Evolutionary conservation across 1,140 invertebrate genomes (phyloP).

Genomic region (Lerema accius): DNA sequence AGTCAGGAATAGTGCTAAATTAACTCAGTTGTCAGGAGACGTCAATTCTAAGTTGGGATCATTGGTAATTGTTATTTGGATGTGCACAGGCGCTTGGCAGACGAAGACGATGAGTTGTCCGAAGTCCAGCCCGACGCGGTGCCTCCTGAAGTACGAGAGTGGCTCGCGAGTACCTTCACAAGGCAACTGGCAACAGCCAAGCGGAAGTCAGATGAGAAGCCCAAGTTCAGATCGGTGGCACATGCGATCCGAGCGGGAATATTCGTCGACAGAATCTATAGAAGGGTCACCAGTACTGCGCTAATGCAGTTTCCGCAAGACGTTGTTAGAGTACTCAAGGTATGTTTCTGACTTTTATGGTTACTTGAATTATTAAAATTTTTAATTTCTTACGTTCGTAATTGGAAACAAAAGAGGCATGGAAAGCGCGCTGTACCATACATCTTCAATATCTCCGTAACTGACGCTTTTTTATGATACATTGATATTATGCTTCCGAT

Average conservation of each 20-base stretch:
- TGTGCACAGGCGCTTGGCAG: conserved; percentile 86
- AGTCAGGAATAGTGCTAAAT: too few relatives aligned
- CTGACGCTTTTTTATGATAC: too few relatives aligned
- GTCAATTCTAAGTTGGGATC: not conserved
- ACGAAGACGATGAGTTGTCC: conserved; percentile 96
- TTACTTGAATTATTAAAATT: too few relatives aligned
- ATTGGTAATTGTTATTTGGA: conserved; percentile 12
- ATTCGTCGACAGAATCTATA: conserved; percentile 98
- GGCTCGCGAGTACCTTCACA: conserved; percentile 99
- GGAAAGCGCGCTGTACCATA: too few relatives aligned
- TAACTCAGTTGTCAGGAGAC: not conserved
- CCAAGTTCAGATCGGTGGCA: conserved; percentile 97
- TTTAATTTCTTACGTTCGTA: too few relatives aligned
- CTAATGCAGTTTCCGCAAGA: conserved; percentile 95
- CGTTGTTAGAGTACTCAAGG: conserved; percentile 94
- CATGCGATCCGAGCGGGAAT: conserved; percentile 98
- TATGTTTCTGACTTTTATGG: too few relatives aligned
- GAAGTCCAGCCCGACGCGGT: conserved; percentile 98
- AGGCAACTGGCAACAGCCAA: conserved; percentile 91
- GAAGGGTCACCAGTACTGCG: conserved; percentile 92
- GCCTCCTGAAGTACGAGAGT: conserved; percentile 97
- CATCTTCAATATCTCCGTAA: too few relatives aligned
- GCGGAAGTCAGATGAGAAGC: conserved; percentile 90
- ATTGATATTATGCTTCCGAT: too few relatives aligned
- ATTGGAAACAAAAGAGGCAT: too few relatives aligned